Conservation (phyloP, 2,113 vertebrate species). For the Eleginops maclovinus region DNA sequence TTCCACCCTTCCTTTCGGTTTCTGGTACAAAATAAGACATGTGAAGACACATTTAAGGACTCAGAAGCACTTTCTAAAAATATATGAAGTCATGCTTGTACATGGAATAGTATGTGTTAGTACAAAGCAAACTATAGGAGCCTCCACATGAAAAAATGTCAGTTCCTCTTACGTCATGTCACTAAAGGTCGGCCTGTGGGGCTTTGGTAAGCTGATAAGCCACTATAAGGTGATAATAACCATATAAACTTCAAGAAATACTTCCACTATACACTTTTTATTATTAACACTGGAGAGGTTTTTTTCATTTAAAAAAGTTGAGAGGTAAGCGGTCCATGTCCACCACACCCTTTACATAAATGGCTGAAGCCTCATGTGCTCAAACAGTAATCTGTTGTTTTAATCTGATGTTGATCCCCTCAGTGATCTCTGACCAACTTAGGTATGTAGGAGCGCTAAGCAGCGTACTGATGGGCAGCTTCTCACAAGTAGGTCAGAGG, state of each 20-base stretch:
- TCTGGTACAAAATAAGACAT: not conserved
- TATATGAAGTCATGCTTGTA: not conserved
- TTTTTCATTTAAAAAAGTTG: not conserved
- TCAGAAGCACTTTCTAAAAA: too few species aligned
- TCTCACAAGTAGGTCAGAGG: slow-evolving; percentile 72
- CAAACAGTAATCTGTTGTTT: slow-evolving; percentile 61
- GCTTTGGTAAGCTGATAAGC: slow-evolving; percentile 38
- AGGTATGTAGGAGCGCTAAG: slow-evolving; percentile 54
- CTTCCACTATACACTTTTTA: too few species aligned
- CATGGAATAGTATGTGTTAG: not conserved
- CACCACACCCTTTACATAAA: slow-evolving; percentile 25
- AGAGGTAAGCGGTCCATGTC: not conserved
- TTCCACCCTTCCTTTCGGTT: not conserved
- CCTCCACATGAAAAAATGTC: too few species aligned
- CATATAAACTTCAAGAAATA: slow-evolving; percentile 1
- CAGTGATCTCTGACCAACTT: slow-evolving; percentile 69
- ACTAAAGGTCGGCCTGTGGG: not conserved
- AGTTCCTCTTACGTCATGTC: not conserved
- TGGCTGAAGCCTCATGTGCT: not conserved
- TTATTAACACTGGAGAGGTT: not conserved
- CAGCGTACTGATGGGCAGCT: slow-evolving; percentile 50
- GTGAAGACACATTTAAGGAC: not conserved
- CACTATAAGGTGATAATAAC: slow-evolving; percentile 36
- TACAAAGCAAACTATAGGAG: too few species aligned
- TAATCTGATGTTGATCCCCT: slow-evolving; percentile 54